Base-by-base conservation (phyloP, 2,113 vertebrate species). In the Pedetes capensis region DNA sequence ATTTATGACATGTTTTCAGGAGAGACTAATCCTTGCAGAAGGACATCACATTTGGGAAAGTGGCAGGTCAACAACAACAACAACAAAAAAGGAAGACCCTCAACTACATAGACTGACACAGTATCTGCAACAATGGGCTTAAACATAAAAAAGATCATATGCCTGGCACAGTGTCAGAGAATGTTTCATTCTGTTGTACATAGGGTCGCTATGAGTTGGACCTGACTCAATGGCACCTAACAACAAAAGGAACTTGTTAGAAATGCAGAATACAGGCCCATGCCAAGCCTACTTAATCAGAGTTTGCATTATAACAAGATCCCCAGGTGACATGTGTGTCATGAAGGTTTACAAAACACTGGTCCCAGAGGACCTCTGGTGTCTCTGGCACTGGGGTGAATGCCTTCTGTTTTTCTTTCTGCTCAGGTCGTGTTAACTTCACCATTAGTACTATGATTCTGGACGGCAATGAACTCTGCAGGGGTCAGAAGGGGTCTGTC, bases 361-460 rank as follows among this genome's bases (percentile, higher is more conserved):
- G n/a, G n/a, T n/a, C n/a, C n/a, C n/a, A 71, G 66, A 49, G 57
- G 49, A 25, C 59, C 44, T 57, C 42, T 37, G 42, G 55, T 57
- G 39, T 47, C 34, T 80, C 53, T 80, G 71, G 57, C 23, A 29
- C 23, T 4, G 47, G 5, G 39, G 34, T 17, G 57, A 63, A 91
- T 53, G 5, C 29, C 20, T 79, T 57, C 18, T 22, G 29, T 82
- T 85, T 32, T 53, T 34, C 27, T 85, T 49, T 91, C 55, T 81
- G 53, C 64, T n/a, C 44, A 95, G 98, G 98, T 37, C 55, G 74
- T 0, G 2, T 76, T 51, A 98, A 97, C 87, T 94, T 98, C 86
- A 98, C 96, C 3, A 63, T 98, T 59, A 97, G 27, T 49, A 97
- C 98, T 39, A 95, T 97, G 89, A 97, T 97, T 76, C 64, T 98